A percentile compares a stretch with the other conserved stretches of the same genome.
These are phyloP conservation scores for Peribatodes rhomboidaria DNA, from an alignment of 2,888 invertebrate genomes.

Conservation along the genomic window DNA sequence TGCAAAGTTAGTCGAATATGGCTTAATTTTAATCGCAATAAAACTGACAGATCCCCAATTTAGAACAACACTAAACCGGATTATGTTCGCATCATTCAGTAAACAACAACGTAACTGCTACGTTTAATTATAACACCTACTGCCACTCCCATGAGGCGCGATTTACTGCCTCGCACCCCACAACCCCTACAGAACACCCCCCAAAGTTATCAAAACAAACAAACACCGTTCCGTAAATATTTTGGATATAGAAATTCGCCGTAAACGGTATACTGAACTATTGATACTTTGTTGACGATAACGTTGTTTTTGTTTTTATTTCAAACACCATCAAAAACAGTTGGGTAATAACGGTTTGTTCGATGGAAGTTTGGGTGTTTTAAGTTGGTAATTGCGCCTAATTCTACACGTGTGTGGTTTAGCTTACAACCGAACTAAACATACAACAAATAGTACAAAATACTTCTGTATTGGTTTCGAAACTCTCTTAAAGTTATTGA, in stretches of 20 bases:
- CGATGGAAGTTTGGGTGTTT: neutral
- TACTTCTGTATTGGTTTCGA: too few species aligned
- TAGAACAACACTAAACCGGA: conserved; percentile 6
- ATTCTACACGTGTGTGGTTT: too few species aligned
- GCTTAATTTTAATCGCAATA: too few species aligned
- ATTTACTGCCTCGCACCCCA: conserved; percentile 34
- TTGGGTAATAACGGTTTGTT: conserved; percentile 6
- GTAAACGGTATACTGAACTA: neutral
- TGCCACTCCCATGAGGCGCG: conserved; percentile 31
- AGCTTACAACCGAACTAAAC: too few species aligned
- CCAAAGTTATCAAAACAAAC: conserved; percentile 55
- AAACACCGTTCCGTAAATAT: conserved; percentile 41
- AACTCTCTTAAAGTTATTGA: too few species aligned
- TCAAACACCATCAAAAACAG: conserved; percentile 6
- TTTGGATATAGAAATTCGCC: conserved; percentile 22
- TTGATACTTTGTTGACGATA: conserved; percentile 13
- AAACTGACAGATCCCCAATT: conserved; percentile 1
- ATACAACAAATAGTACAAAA: too few species aligned
- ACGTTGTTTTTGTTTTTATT: conserved; percentile 22
- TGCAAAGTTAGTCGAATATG: too few species aligned
- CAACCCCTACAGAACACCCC: conserved; percentile 27
- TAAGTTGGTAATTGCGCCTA: too few species aligned
- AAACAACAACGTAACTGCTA: conserved; percentile 17
- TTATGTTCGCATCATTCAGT: conserved; percentile 21
- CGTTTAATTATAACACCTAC: conserved; percentile 38